These are phyloP conservation scores for Sclerodermus sp. DNA, from an alignment of 2,888 invertebrate species.

Conservation along the genomic window DNA sequence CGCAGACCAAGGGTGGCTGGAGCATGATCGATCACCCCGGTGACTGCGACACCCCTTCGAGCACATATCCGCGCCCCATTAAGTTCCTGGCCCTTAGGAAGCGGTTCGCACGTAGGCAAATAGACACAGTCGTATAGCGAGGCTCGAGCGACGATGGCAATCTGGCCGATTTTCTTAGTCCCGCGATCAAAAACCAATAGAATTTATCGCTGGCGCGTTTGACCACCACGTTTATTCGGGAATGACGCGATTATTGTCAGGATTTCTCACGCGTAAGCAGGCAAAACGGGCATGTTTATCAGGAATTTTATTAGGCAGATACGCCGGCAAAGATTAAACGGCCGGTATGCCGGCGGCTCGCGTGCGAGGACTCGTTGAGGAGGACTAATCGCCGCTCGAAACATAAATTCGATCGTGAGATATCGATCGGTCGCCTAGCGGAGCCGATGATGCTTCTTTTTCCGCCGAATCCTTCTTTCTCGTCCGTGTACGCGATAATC, in stretches of 20 bases:
- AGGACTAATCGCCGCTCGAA: constrained; percentile 1
- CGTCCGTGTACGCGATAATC: constrained; percentile 30
- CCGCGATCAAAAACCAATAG: too few relatives aligned
- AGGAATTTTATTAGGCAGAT: not conserved
- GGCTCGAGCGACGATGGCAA: too few relatives aligned
- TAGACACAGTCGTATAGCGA: too few relatives aligned
- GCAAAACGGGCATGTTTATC: not conserved
- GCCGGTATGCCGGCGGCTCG: not conserved
- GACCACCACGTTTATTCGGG: too few relatives aligned
- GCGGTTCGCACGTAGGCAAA: too few relatives aligned
- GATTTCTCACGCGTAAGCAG: too few relatives aligned
- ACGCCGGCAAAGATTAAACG: not conserved
- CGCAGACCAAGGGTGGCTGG: constrained; percentile 49
- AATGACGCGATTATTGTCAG: too few relatives aligned
- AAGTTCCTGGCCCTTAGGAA: constrained; percentile 44
- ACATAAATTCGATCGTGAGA: constrained; percentile 9
- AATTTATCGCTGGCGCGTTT: too few relatives aligned
- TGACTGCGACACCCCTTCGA: constrained; percentile 52
- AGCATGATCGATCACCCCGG: constrained; percentile 52
- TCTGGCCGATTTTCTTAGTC: too few relatives aligned
- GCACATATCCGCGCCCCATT: constrained; percentile 54
- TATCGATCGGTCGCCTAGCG: constrained; percentile 13
- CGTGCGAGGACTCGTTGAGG: not conserved
- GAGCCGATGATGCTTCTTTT: not conserved
- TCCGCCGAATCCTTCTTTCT: constrained; percentile 13